Evolutionary conservation across 2,888 invertebrate genomes (phyloP), one percentile per base, ranked within the genome.

Genomic region (Drosophila nr. perissopoda): DNA sequence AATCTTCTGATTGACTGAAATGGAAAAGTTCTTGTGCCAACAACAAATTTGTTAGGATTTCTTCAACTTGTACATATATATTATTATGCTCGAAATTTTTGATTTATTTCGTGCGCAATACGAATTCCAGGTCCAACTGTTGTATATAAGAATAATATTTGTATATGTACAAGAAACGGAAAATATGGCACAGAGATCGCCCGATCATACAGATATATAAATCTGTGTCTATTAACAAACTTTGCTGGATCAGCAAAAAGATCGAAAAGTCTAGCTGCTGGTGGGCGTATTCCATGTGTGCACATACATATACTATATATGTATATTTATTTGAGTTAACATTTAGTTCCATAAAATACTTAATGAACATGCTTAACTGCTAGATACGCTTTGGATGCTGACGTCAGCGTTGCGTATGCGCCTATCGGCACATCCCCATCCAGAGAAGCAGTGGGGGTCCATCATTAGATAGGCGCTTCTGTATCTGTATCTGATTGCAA

Each of bases 251-350:
- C 63, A 63, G 45, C 68, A 62, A 69, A 59, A 60, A 31, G 54
- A 58, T 31, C 60, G 42, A 65, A 54, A 51, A 33, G 34, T 36
- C 6, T 69, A 18, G 60, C 54, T 34, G 60, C 21, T 25, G 16
- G 77, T 89, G 89, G 85, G 85, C 87, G 89, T 77, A 27, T 36
- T 53, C 16, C 33, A 25, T 62, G 29, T 51, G 52, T 36, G 33
- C 27, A 58, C n/a, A 69, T 27, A 49, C 1, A 36, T 31, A 56
- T 27, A 25, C 4, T 11, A 18, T 36, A 16, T 36, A 49, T 52
- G 52, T 33, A 45, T 45, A 34, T 56, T 27, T 56, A 33, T 36
- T 45, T 34, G 52, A 53, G 36, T 69, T 53, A 27, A 56, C 45
- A 53, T 62, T 70, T 76, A 73, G 69, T 83, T 86, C 80, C 73